These are phyloP conservation scores for Etheostoma nigrum DNA, from an alignment of 2,797 vertebrate genomes.

Conservation along the genomic window DNA sequence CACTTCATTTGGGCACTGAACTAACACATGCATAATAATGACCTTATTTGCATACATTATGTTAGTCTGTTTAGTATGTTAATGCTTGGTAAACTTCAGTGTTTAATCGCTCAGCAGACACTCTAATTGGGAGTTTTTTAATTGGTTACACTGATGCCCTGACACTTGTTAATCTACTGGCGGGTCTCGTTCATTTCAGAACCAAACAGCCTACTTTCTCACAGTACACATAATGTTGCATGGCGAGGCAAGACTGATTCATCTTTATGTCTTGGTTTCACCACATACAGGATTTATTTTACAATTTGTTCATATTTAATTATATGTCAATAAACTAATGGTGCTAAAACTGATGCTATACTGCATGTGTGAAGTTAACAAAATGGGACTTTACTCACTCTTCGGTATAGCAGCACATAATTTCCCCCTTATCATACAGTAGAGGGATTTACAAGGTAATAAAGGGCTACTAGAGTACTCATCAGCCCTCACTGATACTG, in stretches of 20 bases:
- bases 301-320: constrained; percentile 8
- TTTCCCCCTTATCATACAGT: not conserved
- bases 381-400: not conserved
- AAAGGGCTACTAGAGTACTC: not conserved
- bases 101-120: constrained; percentile 72
- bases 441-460: not conserved
- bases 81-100: constrained; percentile 74
- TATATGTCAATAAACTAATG: not conserved
- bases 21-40: constrained; percentile 86
- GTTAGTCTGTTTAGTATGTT: constrained; percentile 79
- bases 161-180: constrained; percentile 67
- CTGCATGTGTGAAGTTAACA: not conserved
- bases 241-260: not conserved
- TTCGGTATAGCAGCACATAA: not conserved
- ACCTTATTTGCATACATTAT: constrained; percentile 86
- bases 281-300: constrained; percentile 10
- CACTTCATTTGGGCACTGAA: constrained; percentile 85
- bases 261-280: constrained; percentile 13
- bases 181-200: constrained; percentile 52
- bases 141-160: constrained; percentile 71
- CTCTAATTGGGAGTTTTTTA: constrained; percentile 74
- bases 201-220: constrained; percentile 30
- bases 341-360: constrained; percentile 1
- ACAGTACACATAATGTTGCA: not conserved
- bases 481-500: not conserved